Evolutionary conservation across 1,140 invertebrate species (phyloP).

Genomic region (Notospermus geniculatus): DNA sequence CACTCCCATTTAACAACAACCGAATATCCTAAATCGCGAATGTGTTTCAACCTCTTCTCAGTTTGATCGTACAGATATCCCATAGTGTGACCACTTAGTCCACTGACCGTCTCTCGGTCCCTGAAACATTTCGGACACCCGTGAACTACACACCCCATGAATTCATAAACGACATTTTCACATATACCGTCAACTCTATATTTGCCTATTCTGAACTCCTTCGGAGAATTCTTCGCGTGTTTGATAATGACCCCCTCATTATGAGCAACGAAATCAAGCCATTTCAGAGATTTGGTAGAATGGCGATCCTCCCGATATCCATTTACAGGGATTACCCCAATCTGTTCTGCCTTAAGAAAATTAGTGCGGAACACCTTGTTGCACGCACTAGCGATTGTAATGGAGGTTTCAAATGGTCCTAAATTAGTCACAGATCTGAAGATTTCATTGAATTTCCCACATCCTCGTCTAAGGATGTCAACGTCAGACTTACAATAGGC

Average conservation of each 20-base stretch:
- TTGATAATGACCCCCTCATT: constrained; percentile 15
- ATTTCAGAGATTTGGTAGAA: neutral
- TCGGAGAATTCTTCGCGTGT: constrained; percentile 20
- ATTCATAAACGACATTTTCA: constrained; percentile 25
- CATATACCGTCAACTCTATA: constrained; percentile 20
- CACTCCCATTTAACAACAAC: constrained; percentile 29
- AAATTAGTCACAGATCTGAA: neutral
- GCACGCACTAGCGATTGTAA: neutral
- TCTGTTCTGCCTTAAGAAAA: neutral
- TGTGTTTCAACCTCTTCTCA: constrained; percentile 14
- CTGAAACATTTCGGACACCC: constrained; percentile 31
- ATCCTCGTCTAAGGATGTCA: constrained; percentile 21
- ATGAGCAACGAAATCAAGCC: neutral
- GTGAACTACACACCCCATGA: constrained; percentile 30
- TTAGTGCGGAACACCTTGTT: constrained; percentile 2
- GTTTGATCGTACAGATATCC: constrained; percentile 20
- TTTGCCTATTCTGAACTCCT: constrained; percentile 14
- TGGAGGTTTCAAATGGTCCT: neutral
- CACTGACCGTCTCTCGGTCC: constrained; percentile 11
- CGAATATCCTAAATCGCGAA: constrained; percentile 17
- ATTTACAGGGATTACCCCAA: neutral
- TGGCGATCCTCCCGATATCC: neutral
- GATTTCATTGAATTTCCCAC: constrained; percentile 18
- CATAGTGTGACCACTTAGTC: constrained; percentile 19
- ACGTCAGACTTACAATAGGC: constrained; percentile 22